Percentiles rank a stretch among this genome's conserved stretches.
Evolutionary conservation across 2,888 invertebrate genomes (phyloP).

Genomic region (Brenthis ino): DNA sequence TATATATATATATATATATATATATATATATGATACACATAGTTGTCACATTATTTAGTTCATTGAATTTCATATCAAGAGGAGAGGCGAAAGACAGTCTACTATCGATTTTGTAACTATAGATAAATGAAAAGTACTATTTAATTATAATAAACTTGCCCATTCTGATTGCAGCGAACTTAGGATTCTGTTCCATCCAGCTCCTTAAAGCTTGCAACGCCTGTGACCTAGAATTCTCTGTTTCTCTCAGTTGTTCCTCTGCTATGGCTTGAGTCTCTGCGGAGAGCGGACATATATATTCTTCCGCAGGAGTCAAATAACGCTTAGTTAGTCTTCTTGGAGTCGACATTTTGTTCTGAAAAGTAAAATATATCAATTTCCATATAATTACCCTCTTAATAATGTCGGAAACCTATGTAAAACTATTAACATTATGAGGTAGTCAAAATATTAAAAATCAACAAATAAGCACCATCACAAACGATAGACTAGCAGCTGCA

Average conservation of each 20-base stretch:
- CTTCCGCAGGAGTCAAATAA: constrained; percentile 83
- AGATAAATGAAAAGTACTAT: background rate
- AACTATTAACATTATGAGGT: too few relatives aligned
- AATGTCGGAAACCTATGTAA: too few relatives aligned
- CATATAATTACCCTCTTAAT: background rate
- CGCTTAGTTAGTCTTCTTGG: constrained; percentile 62
- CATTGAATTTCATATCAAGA: too few relatives aligned
- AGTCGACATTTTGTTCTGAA: constrained; percentile 56
- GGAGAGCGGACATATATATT: constrained; percentile 84
- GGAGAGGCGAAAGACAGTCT: background rate
- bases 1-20: too few relatives aligned
- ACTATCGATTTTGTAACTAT: background rate
- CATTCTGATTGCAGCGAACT: constrained; percentile 85
- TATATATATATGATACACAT: too few relatives aligned
- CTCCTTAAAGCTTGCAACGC: constrained; percentile 85
- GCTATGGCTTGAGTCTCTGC: constrained; percentile 85
- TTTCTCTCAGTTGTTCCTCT: constrained; percentile 86
- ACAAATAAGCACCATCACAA: too few relatives aligned
- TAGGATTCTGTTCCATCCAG: constrained; percentile 88
- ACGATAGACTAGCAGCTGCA: background rate
- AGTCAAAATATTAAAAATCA: too few relatives aligned
- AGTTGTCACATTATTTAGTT: too few relatives aligned
- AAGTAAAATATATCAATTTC: background rate
- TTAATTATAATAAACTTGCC: constrained; percentile 68
- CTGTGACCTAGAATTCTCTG: constrained; percentile 84